Evolutionary conservation across 2,888 invertebrate genomes (phyloP).

Genomic region (Drosophila cognata): DNA sequence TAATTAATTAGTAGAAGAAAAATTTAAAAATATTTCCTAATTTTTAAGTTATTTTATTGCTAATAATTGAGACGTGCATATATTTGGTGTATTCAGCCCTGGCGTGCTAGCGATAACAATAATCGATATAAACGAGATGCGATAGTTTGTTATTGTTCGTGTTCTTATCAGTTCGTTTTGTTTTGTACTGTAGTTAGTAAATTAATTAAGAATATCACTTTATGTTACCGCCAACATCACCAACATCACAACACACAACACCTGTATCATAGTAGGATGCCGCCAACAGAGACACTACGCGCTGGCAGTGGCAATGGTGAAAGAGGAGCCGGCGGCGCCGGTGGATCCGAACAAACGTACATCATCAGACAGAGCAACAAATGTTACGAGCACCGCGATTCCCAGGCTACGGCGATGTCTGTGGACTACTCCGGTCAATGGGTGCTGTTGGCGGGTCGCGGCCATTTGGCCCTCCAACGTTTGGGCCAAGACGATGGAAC

Average conservation of each 20-base stretch:
- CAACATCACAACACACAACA: background rate
- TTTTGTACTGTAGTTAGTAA: conserved; percentile 44
- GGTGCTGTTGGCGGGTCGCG: conserved; percentile 92
- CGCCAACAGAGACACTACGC: conserved; percentile 74
- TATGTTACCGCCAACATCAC: conserved; percentile 31
- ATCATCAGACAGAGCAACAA: conserved; percentile 82
- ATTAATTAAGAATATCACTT: conserved; percentile 32
- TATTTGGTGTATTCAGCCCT: conserved; percentile 13
- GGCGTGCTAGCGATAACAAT: background rate
- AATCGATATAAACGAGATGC: conserved; percentile 10
- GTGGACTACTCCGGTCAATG: conserved; percentile 91
- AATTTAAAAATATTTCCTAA: background rate
- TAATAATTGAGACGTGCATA: background rate
- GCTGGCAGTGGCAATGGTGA: conserved; percentile 57
- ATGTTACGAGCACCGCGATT: conserved; percentile 90
- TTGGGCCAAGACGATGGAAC: conserved; percentile 86
- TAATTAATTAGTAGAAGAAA: background rate
- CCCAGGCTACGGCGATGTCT: conserved; percentile 97
- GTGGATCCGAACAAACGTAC: conserved; percentile 74
- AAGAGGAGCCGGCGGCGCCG: conserved; percentile 17
- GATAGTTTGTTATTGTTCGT: conserved; percentile 47
- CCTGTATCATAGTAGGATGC: conserved; percentile 55
- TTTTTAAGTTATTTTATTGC: background rate
- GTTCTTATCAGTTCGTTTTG: conserved; percentile 57
- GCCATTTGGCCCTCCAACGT: conserved; percentile 91